Conservation (phyloP, 1,140 invertebrate genomes). For the Caenorhabditis tropicalis region DNA sequence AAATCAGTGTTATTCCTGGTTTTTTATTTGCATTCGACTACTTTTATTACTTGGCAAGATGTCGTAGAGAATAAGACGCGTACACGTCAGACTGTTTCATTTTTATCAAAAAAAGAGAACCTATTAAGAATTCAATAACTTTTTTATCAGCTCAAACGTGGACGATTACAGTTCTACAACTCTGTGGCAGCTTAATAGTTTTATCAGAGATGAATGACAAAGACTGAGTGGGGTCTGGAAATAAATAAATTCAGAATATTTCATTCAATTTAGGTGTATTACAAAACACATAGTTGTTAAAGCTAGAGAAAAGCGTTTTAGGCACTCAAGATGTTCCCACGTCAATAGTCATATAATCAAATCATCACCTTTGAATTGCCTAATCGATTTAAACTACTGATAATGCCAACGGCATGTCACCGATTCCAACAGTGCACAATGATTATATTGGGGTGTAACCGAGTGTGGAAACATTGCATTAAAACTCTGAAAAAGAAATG, state of each 20-base stretch:
- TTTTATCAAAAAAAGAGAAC: conserved; percentile 28
- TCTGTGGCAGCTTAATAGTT: neutral
- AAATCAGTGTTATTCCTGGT: conserved; percentile 25
- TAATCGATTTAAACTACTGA: conserved; percentile 36
- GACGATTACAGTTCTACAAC: conserved; percentile 3
- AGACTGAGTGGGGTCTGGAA: neutral
- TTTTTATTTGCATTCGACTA: conserved; percentile 30
- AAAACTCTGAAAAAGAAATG: neutral
- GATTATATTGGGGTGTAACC: conserved; percentile 30
- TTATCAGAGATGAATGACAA: neutral
- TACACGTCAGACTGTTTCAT: conserved; percentile 1
- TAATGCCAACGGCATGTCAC: conserved; percentile 14
- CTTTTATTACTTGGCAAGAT: conserved; percentile 32
- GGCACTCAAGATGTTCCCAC: neutral
- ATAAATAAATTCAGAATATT: no score
- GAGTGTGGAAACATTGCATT: neutral
- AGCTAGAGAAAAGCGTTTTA: neutral
- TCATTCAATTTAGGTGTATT: no score
- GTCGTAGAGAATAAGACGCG: neutral
- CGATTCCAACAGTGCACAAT: conserved; percentile 17
- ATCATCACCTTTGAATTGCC: neutral
- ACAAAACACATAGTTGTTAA: no score
- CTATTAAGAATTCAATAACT: conserved; percentile 22
- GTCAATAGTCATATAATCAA: neutral
- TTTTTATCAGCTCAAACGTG: conserved; percentile 29